Base-by-base conservation (phyloP, 2,113 vertebrate species). In the Orcinus orca region DNA sequence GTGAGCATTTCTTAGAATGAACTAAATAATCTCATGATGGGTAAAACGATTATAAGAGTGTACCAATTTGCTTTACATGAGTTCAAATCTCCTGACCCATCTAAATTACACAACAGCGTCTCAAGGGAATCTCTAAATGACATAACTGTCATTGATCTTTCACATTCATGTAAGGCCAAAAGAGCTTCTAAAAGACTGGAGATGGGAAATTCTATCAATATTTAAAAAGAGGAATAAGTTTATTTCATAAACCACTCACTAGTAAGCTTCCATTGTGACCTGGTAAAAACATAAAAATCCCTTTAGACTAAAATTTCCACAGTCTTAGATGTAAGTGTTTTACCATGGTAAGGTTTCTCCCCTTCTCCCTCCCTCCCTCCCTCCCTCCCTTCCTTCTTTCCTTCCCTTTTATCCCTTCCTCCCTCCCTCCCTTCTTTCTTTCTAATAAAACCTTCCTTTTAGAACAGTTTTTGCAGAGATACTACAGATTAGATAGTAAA, bases 151-250 rank as follows among this genome's bases (percentile, higher is more conserved):
- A 83, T 73, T 83, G 88, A 87, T 92, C 62, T 80, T 65, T 90
- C 44, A 79, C 14, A 20, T 55, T 83, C 76, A n/a, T 41, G 15
- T 73, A 67, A 90, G 36, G 58, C 81, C 14, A 65, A 95, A 93
- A 97, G 50, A 79, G 31, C 20, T 89, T 79, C 80, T 80, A 55
- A 63, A 90, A 90, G 81, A 80, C 73, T 81, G 33, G 58, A 23
- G 33, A 79, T 70, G 15, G 36, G 29, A 87, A 47, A 84, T 65
- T 68, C 63, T 58, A 90, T 93, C n/a, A 96, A 88, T 93, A 97
- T 80, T 84, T 96, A 83, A 83, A 89, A 89, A 70, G 21, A 47
- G 2, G 7, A 67, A 47, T 68, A 47, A 77, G 13, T 77, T 90
- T 94, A 55, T 58, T 84, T 41, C 58, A 70, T 62, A 97, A 97